Base-by-base conservation (phyloP, 2,888 invertebrate genomes). In the Bellardia pandia region DNA sequence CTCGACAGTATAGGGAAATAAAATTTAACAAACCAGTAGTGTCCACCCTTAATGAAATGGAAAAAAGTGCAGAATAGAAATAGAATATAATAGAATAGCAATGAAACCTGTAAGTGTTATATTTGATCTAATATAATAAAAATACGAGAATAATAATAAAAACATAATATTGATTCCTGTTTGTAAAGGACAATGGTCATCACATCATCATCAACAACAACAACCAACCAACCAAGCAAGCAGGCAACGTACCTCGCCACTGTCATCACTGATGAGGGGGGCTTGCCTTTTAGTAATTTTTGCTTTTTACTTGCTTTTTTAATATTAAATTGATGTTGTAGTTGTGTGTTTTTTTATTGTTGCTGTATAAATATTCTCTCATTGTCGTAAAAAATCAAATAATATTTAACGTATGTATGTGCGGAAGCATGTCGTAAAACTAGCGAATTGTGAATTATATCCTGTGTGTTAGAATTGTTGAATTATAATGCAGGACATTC, bases 381-480 rank as follows among this genome's bases (percentile, higher is more conserved):
- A 72, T 68, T 75, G 75, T 85, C 77, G 81, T 87, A 76, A 86
- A 87, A 87, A 83, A 87, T 87, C 85, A 87, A 87, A 87, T 87
- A 88, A 86, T 83, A 88, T 88, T 88, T 88, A 88, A 83, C 83
- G 85, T 76, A 77, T 80, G 81, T 81, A 68, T 64, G 68, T 81
- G 75, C 92, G 92, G 92, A 92, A 92, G 90, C 91, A 90, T 90
- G 91, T 92, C 92, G 91, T 92, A 92, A 92, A 92, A 92, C 92
- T 91, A 92, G 91, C 92, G 92, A 92, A 92, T 92, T 92, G 92
- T 92, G 92, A 92, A 92, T 92, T 92, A 92, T 91, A 91, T 91
- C 90, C 85, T 82, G 84, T 80, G n/a, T 42, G 78, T 37, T 60
- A 51, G 78, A 53, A 66, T 33, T 77, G 84, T 90, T 90, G 87